phyloP scores from a whole-genome alignment of 2,888 invertebrate genomes.

The Agrotis exclamationis region DNA sequence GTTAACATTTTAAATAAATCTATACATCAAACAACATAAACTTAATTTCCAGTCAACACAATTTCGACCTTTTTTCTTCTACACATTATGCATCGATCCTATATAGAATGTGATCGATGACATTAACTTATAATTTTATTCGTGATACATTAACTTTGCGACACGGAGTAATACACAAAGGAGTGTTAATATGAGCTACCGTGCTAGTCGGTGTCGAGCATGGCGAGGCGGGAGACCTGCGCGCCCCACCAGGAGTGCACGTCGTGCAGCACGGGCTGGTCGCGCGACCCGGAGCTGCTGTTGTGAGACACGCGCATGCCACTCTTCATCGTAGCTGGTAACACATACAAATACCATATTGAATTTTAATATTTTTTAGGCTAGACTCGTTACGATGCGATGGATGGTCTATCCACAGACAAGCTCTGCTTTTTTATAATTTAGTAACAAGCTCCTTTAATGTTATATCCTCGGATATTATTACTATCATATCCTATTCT shows the following conservation, averaged over 20 bases:
- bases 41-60: conserved; percentile 11
- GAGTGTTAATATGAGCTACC: background rate
- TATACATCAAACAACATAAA: conserved; percentile 16
- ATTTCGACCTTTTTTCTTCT: background rate
- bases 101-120: background rate
- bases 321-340: conserved; percentile 73
- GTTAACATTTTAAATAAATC: conserved; percentile 30
- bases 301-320: conserved; percentile 66
- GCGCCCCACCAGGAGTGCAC: conserved; percentile 97
- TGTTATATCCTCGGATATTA: too few relatives aligned
- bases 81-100: too few relatives aligned
- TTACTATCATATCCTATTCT: too few relatives aligned
- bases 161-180: conserved; percentile 6
- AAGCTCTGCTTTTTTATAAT: too few relatives aligned
- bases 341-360: background rate
- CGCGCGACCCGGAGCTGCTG: conserved; percentile 45
- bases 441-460: too few relatives aligned
- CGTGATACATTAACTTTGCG: background rate
- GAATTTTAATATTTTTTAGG: background rate
- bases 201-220: conserved; percentile 79
- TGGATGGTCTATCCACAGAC: too few relatives aligned
- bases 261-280: conserved; percentile 92
- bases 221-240: conserved; percentile 91
- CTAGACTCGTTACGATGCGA: too few relatives aligned
- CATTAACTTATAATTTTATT: conserved; percentile 3